Base-by-base conservation (phyloP, 2,888 invertebrate genomes). In the Agrotis ipsilon region DNA sequence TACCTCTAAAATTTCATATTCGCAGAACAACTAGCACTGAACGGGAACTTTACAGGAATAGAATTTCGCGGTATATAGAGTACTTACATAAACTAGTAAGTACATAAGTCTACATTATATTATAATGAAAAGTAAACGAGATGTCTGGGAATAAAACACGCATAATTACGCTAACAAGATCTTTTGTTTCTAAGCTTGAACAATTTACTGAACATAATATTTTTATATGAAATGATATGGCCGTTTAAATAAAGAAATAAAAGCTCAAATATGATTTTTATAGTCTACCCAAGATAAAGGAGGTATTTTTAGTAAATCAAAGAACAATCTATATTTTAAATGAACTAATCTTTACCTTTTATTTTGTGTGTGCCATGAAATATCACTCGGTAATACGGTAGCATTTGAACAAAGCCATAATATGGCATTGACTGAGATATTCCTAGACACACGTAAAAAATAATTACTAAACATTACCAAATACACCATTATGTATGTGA, bases 131-230 rank as follows among this genome's bases (percentile, higher is more conserved):
- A 60, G 48, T 46, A n/a, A 39, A 49, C 19, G 46, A 67, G 51
- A 82, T 54, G 27, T 48, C 16, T 55, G 18, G 16, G 32, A 68
- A 69, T 46, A 52, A 72, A 79, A 63, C 64, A 69, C 64, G 64
- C 64, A 80, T 80, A 62, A 74, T 80, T 58, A 49, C 64, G 48
- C 32, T 39, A 9, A 43, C 75, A 70, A 83, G 69, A 68, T 52
- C 64, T 80, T 80, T 58, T 65, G 45, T 43, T 59, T 66, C 62
- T 24, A 24, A 61, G 14, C 51, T 48, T 68, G 11, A 55, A 72
- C 62, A 57, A 57, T 52, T 39, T 73, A 60, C 39, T 70, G 48
- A 52, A 58, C 16, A 19, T 54, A 45, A 32, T 39, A 24, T 52
- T 19, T 57, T 32, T 59, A 13, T 78, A 48, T 24, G 16, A 21